Percentiles rank a stretch among this genome's conserved stretches.
Conservation (phyloP, 2,888 invertebrate genomes). For the Eupithecia tripunctaria region DNA sequence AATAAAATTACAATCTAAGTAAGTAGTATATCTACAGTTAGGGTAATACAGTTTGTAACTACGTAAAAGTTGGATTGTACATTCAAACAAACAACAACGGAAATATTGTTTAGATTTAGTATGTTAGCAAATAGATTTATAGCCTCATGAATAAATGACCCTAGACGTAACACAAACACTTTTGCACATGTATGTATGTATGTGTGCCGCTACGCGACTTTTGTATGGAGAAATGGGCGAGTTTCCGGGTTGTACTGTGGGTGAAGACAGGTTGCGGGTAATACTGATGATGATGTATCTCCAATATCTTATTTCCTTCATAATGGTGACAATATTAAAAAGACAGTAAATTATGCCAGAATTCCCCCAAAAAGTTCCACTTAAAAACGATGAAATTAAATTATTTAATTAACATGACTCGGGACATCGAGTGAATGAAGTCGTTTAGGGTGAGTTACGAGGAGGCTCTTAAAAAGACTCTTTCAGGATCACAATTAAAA, state of each 20-base stretch:
- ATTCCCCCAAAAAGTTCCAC: conserved; percentile 55
- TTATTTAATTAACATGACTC: conserved; percentile 70
- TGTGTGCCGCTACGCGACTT: too few species aligned
- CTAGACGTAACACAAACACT: too few species aligned
- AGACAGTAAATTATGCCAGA: conserved; percentile 45
- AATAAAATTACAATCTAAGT: too few species aligned
- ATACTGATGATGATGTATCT: neutral
- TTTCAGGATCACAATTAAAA: conserved; percentile 53
- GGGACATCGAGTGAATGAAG: conserved; percentile 63
- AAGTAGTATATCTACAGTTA: too few species aligned
- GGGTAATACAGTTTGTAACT: too few species aligned
- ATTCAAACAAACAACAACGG: too few species aligned
- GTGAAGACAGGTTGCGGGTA: neutral
- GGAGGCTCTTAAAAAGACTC: conserved; percentile 59
- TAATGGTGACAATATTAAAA: conserved; percentile 28
- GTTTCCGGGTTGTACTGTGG: neutral
- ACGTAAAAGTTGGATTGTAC: too few species aligned
- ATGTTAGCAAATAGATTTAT: too few species aligned
- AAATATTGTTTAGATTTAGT: too few species aligned
- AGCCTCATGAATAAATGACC: too few species aligned
- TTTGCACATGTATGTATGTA: too few species aligned
- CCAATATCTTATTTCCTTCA: neutral
- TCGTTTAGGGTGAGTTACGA: conserved; percentile 61
- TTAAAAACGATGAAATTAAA: conserved; percentile 62
- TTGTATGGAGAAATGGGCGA: too few species aligned